These are phyloP conservation scores for Pica pica DNA, from an alignment of 2,113 vertebrate genomes.

Conservation along the genomic window DNA sequence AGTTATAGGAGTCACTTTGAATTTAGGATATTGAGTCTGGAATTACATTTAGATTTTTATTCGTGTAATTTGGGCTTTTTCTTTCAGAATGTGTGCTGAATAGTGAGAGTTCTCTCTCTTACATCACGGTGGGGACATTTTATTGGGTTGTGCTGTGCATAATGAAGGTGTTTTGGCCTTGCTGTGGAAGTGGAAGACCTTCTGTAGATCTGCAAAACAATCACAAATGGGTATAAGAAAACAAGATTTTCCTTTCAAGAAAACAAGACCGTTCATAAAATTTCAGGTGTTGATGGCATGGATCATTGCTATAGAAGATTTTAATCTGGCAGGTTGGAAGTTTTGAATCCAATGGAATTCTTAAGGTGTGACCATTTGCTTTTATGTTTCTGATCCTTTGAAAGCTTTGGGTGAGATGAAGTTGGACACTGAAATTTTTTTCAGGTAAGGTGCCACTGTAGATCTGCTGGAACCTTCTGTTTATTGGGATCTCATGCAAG, in stretches of 20 bases:
- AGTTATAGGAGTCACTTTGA: not conserved
- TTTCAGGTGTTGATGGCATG: not conserved
- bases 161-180: not conserved
- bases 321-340: not conserved
- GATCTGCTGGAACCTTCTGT: not conserved
- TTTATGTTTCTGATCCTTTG: not conserved
- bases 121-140: not conserved
- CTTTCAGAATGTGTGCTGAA: not conserved
- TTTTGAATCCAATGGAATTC: not conserved
- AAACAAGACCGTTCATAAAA: not conserved
- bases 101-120: not conserved
- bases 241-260: not conserved
- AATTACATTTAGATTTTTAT: not conserved
- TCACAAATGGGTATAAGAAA: not conserved
- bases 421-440: not conserved
- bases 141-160: not conserved
- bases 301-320: not conserved
- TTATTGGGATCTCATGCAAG: not conserved
- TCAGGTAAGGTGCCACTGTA: not conserved
- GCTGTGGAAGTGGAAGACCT: not conserved
- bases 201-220: not conserved
- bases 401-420: not conserved
- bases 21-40: not conserved
- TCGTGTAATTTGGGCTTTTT: not conserved
- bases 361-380: not conserved